Percentiles rank a stretch among this genome's conserved stretches.
Conservation (phyloP, 2,797 vertebrate species). For the Vultur gryphus region DNA sequence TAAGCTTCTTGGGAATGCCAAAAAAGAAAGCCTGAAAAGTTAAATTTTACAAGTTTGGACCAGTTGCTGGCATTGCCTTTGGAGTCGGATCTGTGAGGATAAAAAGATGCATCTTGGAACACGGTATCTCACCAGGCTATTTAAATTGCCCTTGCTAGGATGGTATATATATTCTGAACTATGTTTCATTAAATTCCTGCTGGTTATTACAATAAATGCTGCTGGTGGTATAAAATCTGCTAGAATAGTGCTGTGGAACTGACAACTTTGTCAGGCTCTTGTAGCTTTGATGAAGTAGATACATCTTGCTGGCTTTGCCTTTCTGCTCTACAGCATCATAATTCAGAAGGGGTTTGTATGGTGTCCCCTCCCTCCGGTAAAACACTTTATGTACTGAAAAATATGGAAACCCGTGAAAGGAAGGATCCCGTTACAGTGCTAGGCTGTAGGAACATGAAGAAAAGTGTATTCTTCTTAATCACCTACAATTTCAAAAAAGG, state of each 20-base stretch:
- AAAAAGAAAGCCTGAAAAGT: background rate
- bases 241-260: background rate
- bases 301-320: background rate
- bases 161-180: background rate
- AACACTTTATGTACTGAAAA: background rate
- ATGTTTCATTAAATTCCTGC: background rate
- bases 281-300: background rate
- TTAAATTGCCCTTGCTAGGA: background rate
- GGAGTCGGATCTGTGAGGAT: background rate
- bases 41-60: background rate
- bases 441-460: background rate
- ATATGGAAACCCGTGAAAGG: background rate
- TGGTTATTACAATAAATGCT: background rate
- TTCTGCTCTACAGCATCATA: background rate
- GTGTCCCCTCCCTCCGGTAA: background rate
- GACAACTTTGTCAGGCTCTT: background rate
- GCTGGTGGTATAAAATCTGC: background rate
- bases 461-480: background rate
- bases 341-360: background rate
- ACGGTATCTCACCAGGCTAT: background rate
- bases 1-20: background rate
- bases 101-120: background rate
- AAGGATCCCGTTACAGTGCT: background rate
- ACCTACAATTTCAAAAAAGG: background rate
- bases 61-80: background rate